A percentile compares a stretch with the other conserved stretches of the same genome.
Conservation (phyloP, 1,140 invertebrate genomes). For the Pogonomyrmex californicus region DNA sequence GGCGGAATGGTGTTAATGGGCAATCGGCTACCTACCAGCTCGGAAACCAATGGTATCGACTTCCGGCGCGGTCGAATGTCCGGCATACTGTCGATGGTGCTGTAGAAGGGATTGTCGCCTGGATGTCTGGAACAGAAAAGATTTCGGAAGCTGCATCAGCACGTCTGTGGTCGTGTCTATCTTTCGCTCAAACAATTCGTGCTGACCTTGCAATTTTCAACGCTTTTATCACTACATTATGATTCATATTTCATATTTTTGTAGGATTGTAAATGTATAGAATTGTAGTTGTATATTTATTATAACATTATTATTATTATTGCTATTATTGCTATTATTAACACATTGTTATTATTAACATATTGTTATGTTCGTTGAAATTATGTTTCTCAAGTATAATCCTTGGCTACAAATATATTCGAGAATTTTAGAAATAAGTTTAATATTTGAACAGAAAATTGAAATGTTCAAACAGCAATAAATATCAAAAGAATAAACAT, state of each 20-base stretch:
- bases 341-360: neutral
- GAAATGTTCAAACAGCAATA: neutral
- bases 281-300: no score
- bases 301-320: no score
- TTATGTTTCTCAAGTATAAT: neutral
- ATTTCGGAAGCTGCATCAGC: conserved; percentile 41
- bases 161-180: neutral
- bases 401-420: neutral
- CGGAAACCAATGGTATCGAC: conserved; percentile 99
- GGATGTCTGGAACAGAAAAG: conserved; percentile 91
- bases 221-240: neutral
- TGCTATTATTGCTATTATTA: no score
- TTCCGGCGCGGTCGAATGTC: conserved; percentile 98
- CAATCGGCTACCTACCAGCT: conserved; percentile 95
- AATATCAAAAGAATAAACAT: conserved; percentile 4
- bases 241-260: neutral
- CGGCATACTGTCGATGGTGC: conserved; percentile 99
- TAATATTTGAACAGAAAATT: neutral
- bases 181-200: neutral
- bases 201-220: neutral
- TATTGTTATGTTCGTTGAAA: neutral
- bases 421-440: neutral
- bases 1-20: conserved; percentile 52
- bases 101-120: conserved; percentile 99
- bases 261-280: no score